Percentiles rank a stretch among this genome's conserved stretches.
Evolutionary conservation across 2,888 invertebrate species (phyloP).

Genomic region (Troides helena): DNA sequence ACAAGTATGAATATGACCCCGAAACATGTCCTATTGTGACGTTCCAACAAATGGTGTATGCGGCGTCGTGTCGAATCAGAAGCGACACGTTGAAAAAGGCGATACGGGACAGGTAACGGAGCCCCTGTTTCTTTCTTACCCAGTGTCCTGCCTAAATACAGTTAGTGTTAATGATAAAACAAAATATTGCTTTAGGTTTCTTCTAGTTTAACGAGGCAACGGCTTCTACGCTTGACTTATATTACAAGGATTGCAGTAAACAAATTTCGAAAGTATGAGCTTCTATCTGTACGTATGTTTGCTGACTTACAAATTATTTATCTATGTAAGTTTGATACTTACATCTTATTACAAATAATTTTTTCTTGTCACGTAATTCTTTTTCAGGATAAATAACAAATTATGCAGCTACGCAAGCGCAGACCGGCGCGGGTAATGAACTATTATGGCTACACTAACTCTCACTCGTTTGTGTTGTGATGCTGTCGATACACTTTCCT

Average conservation of each 20-base stretch:
- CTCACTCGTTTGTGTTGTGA: conserved; percentile 68
- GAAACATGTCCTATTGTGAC: conserved; percentile 68
- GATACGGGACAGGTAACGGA: conserved; percentile 73
- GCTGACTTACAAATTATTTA: not conserved
- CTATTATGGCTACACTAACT: conserved; percentile 65
- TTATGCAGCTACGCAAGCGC: conserved; percentile 23
- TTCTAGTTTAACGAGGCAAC: conserved; percentile 21
- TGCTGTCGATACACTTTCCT: conserved; percentile 75
- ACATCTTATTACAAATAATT: not conserved
- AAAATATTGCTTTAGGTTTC: conserved; percentile 22
- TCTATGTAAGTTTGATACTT: not conserved
- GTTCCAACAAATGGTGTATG: conserved; percentile 60
- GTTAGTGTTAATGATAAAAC: conserved; percentile 16
- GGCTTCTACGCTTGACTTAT: conserved; percentile 25
- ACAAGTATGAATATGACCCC: conserved; percentile 64
- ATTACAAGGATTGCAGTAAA: conserved; percentile 26
- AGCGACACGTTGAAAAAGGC: conserved; percentile 69
- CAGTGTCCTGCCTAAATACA: conserved; percentile 39
- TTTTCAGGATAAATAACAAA: conserved; percentile 19
- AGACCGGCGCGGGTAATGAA: conserved; percentile 57
- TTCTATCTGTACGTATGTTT: not conserved
- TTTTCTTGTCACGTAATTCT: conserved; percentile 9
- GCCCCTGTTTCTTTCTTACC: conserved; percentile 36
- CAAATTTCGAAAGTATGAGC: conserved; percentile 17
- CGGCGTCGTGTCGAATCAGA: conserved; percentile 75